A percentile compares a stretch with the other conserved stretches of the same genome.
These are phyloP conservation scores for Masticophis lateralis DNA, from an alignment of 2,797 vertebrate species.

Conservation along the genomic window DNA sequence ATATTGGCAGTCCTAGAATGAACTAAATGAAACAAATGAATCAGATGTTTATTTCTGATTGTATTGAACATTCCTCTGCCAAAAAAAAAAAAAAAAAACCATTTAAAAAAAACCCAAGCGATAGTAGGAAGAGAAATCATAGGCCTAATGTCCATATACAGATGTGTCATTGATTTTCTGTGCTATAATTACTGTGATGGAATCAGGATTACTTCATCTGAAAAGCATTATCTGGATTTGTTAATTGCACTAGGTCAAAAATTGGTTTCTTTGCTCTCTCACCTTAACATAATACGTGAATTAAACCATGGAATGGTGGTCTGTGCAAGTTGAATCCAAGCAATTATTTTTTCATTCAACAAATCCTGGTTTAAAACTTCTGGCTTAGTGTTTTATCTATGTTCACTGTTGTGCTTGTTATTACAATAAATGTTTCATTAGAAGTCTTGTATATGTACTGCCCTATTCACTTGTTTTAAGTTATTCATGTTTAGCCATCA, in stretches of 20 bases:
- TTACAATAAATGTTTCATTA: not conserved
- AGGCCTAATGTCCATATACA: not conserved
- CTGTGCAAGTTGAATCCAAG: not conserved
- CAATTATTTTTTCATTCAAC: not conserved
- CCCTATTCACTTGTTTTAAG: not conserved
- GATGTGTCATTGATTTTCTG: not conserved
- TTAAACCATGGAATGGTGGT: not conserved
- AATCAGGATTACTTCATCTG: not conserved
- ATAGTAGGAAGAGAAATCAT: not conserved
- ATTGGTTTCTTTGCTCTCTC: not conserved
- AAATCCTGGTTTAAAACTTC: not conserved
- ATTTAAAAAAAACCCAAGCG: not conserved
- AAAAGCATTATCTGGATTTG: not conserved
- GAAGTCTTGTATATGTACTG: not conserved
- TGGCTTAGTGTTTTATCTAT: not conserved
- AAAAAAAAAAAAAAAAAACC: not conserved
- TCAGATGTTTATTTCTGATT: not conserved
- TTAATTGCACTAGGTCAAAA: not conserved
- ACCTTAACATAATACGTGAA: not conserved
- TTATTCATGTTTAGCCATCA: not conserved
- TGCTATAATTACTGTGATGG: not conserved
- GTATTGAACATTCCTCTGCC: not conserved
- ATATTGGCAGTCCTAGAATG: not conserved
- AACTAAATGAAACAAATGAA: not conserved
- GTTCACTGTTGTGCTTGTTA: not conserved